These are phyloP conservation scores for human DNA, from an alignment of 2,113 vertebrate genomes.

Conservation along the genomic window DNA sequence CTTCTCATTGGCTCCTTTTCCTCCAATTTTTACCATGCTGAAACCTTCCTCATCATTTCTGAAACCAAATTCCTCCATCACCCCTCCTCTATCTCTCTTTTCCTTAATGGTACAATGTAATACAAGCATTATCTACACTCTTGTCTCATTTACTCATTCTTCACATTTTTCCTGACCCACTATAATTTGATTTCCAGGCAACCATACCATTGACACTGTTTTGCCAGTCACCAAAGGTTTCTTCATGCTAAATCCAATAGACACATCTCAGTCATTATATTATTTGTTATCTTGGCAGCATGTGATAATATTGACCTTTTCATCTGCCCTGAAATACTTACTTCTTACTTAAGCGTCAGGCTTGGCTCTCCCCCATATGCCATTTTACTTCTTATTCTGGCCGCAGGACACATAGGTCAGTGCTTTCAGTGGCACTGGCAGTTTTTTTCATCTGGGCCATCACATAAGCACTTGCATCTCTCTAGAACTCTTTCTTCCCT, in stretches of 20 bases:
- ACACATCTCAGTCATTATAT: background rate
- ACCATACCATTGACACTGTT: background rate
- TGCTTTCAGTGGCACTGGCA: background rate
- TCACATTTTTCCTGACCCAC: background rate
- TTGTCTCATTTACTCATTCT: background rate
- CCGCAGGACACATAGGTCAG: accelerated
- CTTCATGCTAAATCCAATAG: background rate
- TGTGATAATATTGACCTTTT: background rate
- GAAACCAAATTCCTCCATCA: background rate
- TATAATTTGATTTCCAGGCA: background rate
- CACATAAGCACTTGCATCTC: background rate
- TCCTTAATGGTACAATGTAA: background rate
- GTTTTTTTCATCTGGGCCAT: background rate
- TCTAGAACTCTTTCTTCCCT: background rate
- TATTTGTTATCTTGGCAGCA: background rate
- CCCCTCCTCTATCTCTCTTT: background rate
- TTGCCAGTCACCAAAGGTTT: background rate
- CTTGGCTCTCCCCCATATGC: background rate
- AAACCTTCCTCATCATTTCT: background rate
- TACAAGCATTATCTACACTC: background rate
- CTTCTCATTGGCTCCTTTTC: background rate
- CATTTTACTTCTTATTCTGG: background rate
- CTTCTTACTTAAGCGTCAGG: background rate
- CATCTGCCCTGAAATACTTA: background rate
- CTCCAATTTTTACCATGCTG: background rate